These are phyloP conservation scores for Drosophila arizonae DNA, from an alignment of 1,140 invertebrate genomes.

Conservation along the genomic window DNA sequence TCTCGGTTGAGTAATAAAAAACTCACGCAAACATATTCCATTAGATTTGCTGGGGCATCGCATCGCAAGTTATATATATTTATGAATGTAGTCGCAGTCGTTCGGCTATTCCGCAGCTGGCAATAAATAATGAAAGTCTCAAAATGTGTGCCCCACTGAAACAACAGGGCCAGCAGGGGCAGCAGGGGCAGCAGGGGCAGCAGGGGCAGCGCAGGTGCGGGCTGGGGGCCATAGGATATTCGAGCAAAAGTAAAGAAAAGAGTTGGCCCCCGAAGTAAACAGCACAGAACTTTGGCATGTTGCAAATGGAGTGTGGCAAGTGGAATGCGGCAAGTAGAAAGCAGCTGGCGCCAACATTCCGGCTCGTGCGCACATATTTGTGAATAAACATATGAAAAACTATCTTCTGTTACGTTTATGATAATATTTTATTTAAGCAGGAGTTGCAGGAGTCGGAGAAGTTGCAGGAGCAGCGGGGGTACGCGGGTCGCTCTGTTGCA, in stretches of 20 bases:
- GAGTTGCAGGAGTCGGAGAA: constrained; percentile 1
- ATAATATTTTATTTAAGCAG: constrained; percentile 76
- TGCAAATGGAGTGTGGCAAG: background rate
- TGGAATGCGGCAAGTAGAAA: constrained; percentile 4
- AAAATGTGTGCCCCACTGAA: constrained; percentile 47
- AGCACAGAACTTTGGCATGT: constrained; percentile 21
- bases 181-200: background rate
- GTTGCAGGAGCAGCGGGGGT: background rate
- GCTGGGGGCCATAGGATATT: background rate
- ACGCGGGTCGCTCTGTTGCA: background rate
- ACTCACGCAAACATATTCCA: constrained; percentile 71
- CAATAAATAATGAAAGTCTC: constrained; percentile 76
- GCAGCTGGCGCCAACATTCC: constrained; percentile 30
- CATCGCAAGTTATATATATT: constrained; percentile 38
- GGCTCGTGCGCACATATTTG: constrained; percentile 27
- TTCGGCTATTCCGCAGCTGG: constrained; percentile 55
- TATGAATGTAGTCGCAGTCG: constrained; percentile 43
- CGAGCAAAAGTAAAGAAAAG: constrained; percentile 33
- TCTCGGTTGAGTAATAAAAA: constrained; percentile 73
- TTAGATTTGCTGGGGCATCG: constrained; percentile 57
- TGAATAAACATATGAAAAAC: constrained; percentile 76
- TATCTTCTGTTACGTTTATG: constrained; percentile 76
- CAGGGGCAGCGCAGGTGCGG: background rate
- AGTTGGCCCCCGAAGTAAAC: constrained; percentile 36
- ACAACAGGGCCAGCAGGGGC: constrained; percentile 20